These are phyloP conservation scores for Lithophane leautieri DNA, from an alignment of 2,888 invertebrate genomes.

Conservation along the genomic window DNA sequence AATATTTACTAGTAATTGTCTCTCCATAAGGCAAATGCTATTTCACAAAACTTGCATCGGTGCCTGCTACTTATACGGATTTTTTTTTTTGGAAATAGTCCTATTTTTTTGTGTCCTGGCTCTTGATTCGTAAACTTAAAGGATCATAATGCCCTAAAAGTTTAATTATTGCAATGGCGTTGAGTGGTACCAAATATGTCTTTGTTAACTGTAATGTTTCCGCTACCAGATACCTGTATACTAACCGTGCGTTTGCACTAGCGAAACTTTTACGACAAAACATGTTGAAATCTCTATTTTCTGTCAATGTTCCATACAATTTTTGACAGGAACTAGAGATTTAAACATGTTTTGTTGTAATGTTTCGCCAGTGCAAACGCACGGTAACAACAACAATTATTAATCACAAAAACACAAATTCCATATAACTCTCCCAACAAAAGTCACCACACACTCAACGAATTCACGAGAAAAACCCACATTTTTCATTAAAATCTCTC, in stretches of 20 bases:
- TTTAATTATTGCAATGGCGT: background rate
- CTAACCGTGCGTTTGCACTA: too few species aligned
- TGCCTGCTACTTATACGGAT: too few species aligned
- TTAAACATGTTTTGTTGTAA: too few species aligned
- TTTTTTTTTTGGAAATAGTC: too few species aligned
- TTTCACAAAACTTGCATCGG: background rate
- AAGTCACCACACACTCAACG: background rate
- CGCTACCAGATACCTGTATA: too few species aligned
- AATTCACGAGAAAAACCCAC: background rate
- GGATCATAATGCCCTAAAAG: background rate
- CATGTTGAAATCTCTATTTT: too few species aligned
- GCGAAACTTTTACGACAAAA: too few species aligned
- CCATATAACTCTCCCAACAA: background rate
- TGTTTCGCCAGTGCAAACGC: too few species aligned
- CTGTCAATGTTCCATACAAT: too few species aligned
- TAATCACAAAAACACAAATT: background rate
- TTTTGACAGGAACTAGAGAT: too few species aligned
- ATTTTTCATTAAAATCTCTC: constrained; percentile 35
- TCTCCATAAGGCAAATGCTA: background rate
- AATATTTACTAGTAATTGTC: background rate
- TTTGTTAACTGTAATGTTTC: too few species aligned
- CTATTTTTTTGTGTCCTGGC: background rate
- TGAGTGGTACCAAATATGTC: background rate
- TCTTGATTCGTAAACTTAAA: background rate
- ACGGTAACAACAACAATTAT: too few species aligned